Base-by-base conservation (phyloP, 2,797 vertebrate genomes). In the Acrocephalus scirpaceus region DNA sequence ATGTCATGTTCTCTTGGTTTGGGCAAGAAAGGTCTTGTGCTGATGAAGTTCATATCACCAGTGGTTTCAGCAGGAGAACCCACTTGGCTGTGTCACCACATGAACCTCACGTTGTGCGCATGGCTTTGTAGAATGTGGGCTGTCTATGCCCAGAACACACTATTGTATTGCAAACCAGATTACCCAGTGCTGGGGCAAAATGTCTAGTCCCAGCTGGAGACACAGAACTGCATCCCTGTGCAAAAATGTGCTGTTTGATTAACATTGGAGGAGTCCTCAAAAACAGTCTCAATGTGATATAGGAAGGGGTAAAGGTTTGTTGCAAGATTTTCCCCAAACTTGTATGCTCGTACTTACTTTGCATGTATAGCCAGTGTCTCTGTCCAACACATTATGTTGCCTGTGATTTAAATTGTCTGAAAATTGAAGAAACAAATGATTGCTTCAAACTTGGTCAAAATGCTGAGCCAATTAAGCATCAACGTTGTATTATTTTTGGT, bases 81-180 rank as follows among this genome's bases (percentile, higher is more conserved):
- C 1, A 0, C 10, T 34, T 65, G 29, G 7, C 38, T 69, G 3
- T 29, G 32, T 34, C 29, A 56, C 30, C 61, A 25, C 8, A 5
- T 15, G 71, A 85, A 38, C n/a, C 14, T 79, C 54, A 10, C 4
- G 6, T 27, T 51, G 3, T 0, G 0, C 44, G 10, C 0, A 0
- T 7, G 18, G 21, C 9, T 91, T 50, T 78, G 47, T 30, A 36
- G 11, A 13, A 9, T 0, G 0, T 9, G 19, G 44, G 8, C 22
- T 69, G 7, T 19, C 26, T 54, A 8, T 48, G 19, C 62, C 58
- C 54, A 48, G 47, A 83, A 22, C 7, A 5, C 4, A 30, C 44
- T 44, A 13, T 2, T 69, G 8, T 40, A 18, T 16, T 60, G 16
- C 23, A 38, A 60, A 45, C 17, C 48, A 54, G 10, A n/a, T 76